Evolutionary conservation across 2,797 vertebrate species (phyloP).

Genomic region (Prionace glauca): DNA sequence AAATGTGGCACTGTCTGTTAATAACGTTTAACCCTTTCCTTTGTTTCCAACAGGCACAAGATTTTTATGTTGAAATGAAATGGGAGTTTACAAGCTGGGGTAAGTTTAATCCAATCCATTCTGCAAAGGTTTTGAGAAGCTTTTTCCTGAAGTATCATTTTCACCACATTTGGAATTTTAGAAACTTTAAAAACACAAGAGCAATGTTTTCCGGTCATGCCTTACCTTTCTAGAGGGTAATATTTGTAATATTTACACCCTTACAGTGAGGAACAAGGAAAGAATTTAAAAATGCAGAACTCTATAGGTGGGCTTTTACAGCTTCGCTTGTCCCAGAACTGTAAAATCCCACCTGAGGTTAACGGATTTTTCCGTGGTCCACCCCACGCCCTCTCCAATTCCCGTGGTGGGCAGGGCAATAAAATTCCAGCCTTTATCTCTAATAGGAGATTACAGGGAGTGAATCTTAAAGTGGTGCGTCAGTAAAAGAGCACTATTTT

Average conservation of each 20-base stretch:
- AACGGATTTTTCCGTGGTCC: too few relatives aligned
- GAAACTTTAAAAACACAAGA: not conserved
- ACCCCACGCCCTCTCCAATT: too few relatives aligned
- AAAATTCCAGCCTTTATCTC: too few relatives aligned
- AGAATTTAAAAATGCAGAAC: not conserved
- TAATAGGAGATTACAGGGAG: not conserved
- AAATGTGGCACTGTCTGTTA: not conserved
- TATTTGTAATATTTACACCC: not conserved
- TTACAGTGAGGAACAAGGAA: not conserved
- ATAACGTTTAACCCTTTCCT: not conserved
- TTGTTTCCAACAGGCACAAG: slow-evolving; percentile 71
- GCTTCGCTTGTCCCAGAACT: too few relatives aligned
- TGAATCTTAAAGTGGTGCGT: not conserved
- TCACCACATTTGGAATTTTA: not conserved
- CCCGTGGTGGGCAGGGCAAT: too few relatives aligned
- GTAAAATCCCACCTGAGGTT: too few relatives aligned
- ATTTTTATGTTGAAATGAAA: slow-evolving; percentile 99
- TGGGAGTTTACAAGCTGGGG: slow-evolving; percentile 99
- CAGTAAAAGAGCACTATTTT: not conserved
- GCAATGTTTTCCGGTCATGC: not conserved
- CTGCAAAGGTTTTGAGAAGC: not conserved
- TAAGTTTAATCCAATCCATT: slow-evolving; percentile 55
- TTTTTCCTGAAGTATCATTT: not conserved
- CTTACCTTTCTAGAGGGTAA: not conserved
- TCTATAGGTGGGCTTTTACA: too few relatives aligned